phyloP scores from a whole-genome alignment of 2,888 invertebrate species.

The Sipha maydis region DNA sequence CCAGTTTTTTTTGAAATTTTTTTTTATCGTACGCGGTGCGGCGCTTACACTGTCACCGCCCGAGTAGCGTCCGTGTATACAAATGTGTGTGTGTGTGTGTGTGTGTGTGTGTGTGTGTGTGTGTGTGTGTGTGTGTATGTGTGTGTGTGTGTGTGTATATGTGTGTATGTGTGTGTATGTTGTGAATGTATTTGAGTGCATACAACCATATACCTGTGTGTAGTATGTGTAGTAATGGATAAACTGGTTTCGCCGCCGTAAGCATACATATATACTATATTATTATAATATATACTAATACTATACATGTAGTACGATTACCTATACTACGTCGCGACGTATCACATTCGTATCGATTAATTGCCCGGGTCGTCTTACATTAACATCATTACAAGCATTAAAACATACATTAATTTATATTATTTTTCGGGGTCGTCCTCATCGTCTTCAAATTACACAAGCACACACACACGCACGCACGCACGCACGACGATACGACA shows the following conservation, averaged over 20 bases:
- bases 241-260: slow-evolving; percentile 53
- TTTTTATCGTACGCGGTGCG: slow-evolving; percentile 21
- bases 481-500: not conserved
- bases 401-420: slow-evolving; percentile 51
- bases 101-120: not conserved
- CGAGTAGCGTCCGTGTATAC: not conserved
- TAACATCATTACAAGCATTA: slow-evolving; percentile 58
- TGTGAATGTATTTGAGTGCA: not conserved
- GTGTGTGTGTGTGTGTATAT: not conserved
- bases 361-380: slow-evolving; percentile 49
- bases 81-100: not conserved
- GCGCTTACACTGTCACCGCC: slow-evolving; percentile 11
- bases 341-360: slow-evolving; percentile 59
- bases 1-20: slow-evolving; percentile 4
- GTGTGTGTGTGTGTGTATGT: not conserved
- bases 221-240: slow-evolving; percentile 24
- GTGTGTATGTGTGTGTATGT: not conserved
- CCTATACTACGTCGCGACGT: not conserved
- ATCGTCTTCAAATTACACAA: slow-evolving; percentile 33
- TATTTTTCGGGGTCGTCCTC: slow-evolving; percentile 39
- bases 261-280: not conserved
- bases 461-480: not conserved
- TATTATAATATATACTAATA: too few relatives aligned
- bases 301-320: not conserved
- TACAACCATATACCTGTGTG: not conserved